Base-by-base conservation (phyloP, 2,888 invertebrate genomes). In the Melanostoma mellinum region DNA sequence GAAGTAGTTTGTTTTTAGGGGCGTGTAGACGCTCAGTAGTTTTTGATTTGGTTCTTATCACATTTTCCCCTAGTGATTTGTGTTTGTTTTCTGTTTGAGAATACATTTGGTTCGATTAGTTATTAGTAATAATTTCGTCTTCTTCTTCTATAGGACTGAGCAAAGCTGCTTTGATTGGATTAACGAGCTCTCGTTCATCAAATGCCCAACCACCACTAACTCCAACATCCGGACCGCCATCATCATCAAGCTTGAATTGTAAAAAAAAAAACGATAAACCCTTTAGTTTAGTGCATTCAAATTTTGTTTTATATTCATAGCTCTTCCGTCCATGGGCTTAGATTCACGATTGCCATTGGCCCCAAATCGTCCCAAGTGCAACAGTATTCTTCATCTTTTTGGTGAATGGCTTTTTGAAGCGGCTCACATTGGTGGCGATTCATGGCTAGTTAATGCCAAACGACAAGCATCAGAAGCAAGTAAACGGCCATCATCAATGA, bases 381-480 rank as follows among this genome's bases (percentile, higher is more conserved):
- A 99, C 92, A 98, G 98, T 85, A 96, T 99, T 89, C 93, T 99
- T 75, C 98, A 99, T 91, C 92, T 99, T 86, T 98, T 98, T 91
- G 98, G 99, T 1, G 96, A 97, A 89, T 99, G 99, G 99, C 92
- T 99, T 85, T 98, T 98, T 90, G 98, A 99, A 91, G 98, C 98
- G 4, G 96, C 98, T 2, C 95, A 98, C 87, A 96, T 98, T 87
- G 97, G 97, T 3, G 96, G 96, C 55, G 95, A 95, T 76, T 90
- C 91, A 56, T 93, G 93, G 93, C 88, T 93, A 3, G 92, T 92
- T 86, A 92, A 91, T 87, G 91, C 92, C 68, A 92, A 93, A 87
- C 93, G 94, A 93, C 90, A 92, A 89, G 90, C 90, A 48, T 89
- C 89, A 44, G 93, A 93, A 86, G 92, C 92, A 56, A 93, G 92